phyloP scores from a whole-genome alignment of 1,140 invertebrate species.

The Drosophila gunungcola region DNA sequence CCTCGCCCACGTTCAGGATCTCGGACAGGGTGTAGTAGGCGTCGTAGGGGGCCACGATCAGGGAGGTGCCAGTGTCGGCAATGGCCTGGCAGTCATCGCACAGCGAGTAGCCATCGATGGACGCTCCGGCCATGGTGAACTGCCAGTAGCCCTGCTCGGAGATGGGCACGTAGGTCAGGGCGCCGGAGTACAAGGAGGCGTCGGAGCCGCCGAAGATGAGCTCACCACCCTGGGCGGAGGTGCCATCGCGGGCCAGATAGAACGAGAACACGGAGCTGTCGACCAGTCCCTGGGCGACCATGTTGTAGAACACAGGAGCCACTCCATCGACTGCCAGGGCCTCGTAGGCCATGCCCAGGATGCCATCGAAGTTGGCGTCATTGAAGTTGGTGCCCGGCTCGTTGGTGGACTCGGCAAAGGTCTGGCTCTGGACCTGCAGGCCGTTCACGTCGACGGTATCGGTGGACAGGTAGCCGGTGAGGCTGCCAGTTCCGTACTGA shows the following conservation, averaged over 20 bases:
- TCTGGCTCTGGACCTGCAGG: conserved; percentile 90
- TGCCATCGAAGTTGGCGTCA: conserved; percentile 98
- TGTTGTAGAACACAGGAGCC: conserved; percentile 96
- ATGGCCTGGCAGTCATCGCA: conserved; percentile 94
- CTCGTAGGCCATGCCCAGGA: conserved; percentile 95
- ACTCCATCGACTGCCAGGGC: conserved; percentile 95
- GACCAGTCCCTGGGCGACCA: conserved; percentile 94
- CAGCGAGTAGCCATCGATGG: conserved; percentile 58
- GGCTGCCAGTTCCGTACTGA: conserved; percentile 96
- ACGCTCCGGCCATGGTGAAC: conserved; percentile 68
- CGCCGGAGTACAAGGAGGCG: conserved; percentile 53
- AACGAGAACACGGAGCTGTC: conserved; percentile 96
- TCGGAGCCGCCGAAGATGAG: conserved; percentile 80
- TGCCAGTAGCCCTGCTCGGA: conserved; percentile 83
- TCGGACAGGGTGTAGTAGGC: conserved; percentile 94
- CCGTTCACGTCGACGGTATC: conserved; percentile 91
- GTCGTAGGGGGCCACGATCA: conserved; percentile 94
- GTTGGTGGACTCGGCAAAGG: conserved; percentile 97
- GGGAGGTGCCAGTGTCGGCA: conserved; percentile 98
- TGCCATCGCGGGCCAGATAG: conserved; percentile 86
- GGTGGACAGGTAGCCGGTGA: conserved; percentile 96
- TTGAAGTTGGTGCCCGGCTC: conserved; percentile 96
- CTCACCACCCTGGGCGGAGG: conserved; percentile 60
- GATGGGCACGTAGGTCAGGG: conserved; percentile 76
- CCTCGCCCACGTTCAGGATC: conserved; percentile 89